phyloP scores from a whole-genome alignment of 2,797 vertebrate species.

The Silurus lanzhouensis region DNA sequence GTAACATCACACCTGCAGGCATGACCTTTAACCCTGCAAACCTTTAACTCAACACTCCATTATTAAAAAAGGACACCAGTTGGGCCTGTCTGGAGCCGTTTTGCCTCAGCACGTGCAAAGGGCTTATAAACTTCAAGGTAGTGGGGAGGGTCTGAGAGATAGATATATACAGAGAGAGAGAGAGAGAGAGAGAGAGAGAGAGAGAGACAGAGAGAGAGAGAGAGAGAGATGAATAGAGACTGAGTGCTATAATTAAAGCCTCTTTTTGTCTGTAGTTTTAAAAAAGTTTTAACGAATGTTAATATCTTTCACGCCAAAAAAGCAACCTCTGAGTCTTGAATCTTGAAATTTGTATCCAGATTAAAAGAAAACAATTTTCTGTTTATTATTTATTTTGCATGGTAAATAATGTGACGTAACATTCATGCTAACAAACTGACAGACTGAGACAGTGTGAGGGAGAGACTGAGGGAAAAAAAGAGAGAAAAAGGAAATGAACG shows the following conservation, averaged over 20 bases:
- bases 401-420: no score
- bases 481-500: neutral
- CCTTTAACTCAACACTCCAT: slow-evolving; percentile 1
- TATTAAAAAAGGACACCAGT: slow-evolving; percentile 59
- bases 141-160: slow-evolving; percentile 38
- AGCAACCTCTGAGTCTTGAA: no score
- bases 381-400: no score
- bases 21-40: slow-evolving; percentile 33
- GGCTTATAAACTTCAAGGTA: slow-evolving; percentile 69
- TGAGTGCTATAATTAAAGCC: no score
- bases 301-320: no score
- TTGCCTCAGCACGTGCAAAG: slow-evolving; percentile 68
- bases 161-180: neutral
- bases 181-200: neutral
- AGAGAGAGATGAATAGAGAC: neutral
- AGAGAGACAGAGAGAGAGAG: neutral
- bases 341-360: no score
- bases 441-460: neutral
- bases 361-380: no score
- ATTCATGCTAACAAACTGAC: no score
- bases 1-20: slow-evolving; percentile 56
- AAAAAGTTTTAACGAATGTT: no score
- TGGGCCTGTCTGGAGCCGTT: slow-evolving; percentile 69
- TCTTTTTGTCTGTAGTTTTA: no score
- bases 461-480: neutral